phyloP scores from a whole-genome alignment of 2,888 invertebrate genomes.

The Trichogramma dendrolimi region DNA sequence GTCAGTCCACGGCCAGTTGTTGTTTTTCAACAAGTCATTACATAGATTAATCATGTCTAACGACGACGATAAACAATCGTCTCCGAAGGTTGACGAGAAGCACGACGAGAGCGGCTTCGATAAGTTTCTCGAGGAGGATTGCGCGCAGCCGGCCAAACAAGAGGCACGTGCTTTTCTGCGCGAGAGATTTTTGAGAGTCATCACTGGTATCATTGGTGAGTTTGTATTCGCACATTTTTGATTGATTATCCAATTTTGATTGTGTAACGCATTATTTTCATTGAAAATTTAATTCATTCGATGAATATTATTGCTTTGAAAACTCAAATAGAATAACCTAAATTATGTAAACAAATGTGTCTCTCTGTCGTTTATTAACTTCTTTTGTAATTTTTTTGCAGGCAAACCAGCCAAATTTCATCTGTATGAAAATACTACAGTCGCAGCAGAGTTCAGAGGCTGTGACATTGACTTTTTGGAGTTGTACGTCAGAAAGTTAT shows the following conservation, averaged over 20 bases:
- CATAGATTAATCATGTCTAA: too few species aligned
- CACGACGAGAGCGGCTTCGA: slow-evolving; percentile 13
- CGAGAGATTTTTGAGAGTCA: slow-evolving; percentile 50
- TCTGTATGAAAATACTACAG: slow-evolving; percentile 49
- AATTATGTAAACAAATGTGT: background rate
- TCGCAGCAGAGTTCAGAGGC: slow-evolving; percentile 50
- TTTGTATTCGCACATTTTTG: slow-evolving; percentile 7
- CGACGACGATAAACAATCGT: too few species aligned
- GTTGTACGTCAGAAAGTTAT: slow-evolving; percentile 48
- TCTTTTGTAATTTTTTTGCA: slow-evolving; percentile 30
- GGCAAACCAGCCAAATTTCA: slow-evolving; percentile 48
- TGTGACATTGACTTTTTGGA: slow-evolving; percentile 49
- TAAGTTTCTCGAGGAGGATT: slow-evolving; percentile 31
- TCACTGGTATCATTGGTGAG: slow-evolving; percentile 51
- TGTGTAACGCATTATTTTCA: background rate
- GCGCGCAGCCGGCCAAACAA: slow-evolving; percentile 46
- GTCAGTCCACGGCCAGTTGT: too few species aligned
- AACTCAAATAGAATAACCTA: slow-evolving; percentile 13
- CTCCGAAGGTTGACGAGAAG: background rate
- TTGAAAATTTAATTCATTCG: background rate
- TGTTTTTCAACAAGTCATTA: too few species aligned
- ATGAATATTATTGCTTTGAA: background rate
- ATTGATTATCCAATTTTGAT: too few species aligned
- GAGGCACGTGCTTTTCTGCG: slow-evolving; percentile 50
- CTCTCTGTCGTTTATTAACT: slow-evolving; percentile 1